These are phyloP conservation scores for Conus canariensis DNA, from an alignment of 2,888 invertebrate genomes.

Conservation along the genomic window DNA sequence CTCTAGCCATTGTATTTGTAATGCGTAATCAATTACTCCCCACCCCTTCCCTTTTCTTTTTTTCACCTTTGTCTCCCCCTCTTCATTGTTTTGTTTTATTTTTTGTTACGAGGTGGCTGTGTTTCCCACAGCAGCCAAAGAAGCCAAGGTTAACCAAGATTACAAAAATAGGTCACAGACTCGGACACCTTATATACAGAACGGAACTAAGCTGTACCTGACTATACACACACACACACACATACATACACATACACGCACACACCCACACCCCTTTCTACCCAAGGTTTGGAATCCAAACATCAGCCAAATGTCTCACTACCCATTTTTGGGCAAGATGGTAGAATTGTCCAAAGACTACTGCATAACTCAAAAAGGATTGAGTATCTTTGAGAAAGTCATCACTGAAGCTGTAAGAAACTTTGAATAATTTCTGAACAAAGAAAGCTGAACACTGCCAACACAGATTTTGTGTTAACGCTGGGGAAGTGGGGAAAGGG, in stretches of 20 bases:
- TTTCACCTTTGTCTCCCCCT: not conserved
- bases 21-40: slow-evolving; percentile 51
- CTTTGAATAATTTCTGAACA: not conserved
- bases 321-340: not conserved
- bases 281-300: slow-evolving; percentile 6
- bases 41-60: not conserved
- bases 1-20: slow-evolving; percentile 55
- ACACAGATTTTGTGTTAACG: not conserved
- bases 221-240: not conserved
- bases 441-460: slow-evolving; percentile 11
- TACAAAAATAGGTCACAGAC: slow-evolving; percentile 27
- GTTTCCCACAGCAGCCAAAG: not conserved
- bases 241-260: not conserved
- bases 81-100: not conserved
- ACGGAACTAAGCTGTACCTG: slow-evolving; percentile 7
- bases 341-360: not conserved
- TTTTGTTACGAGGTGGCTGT: slow-evolving; percentile 11
- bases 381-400: slow-evolving; percentile 8
- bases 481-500: not conserved
- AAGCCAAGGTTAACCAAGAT: slow-evolving; percentile 20
- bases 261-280: not conserved
- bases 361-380: slow-evolving; percentile 8
- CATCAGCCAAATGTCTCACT: not conserved
- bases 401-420: not conserved
- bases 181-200: slow-evolving; percentile 18